Base-by-base conservation (phyloP, 2,888 invertebrate genomes). In the Argyresthia albistria region DNA sequence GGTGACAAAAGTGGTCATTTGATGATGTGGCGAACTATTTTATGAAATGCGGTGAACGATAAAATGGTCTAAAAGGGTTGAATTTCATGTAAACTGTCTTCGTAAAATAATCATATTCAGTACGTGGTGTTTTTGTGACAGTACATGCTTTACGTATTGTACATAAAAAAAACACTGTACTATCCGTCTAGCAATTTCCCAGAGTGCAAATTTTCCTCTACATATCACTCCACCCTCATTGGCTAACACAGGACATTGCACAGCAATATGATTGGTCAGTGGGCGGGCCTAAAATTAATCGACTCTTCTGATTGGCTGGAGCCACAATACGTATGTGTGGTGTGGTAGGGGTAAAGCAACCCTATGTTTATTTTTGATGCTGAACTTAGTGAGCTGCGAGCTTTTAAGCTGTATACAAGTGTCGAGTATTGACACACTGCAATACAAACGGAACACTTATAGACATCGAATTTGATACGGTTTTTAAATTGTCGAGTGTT, bases 311-410 rank as follows among this genome's bases (percentile, higher is more conserved):
- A 83, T 83, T 84, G 79, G 86, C 50, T 51, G 56, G 42, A 39
- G 25, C 7, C 46, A 25, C 46, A 60, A 61, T 70, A 76, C 79
- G 73, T 74, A 71, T 66, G 64, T 54, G 55, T 35, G 25, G 15
- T 12, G 53, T 61, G 64, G 76, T 70, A 75, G 81, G 82, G 77
- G 59, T 10, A 61, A 67, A 75, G 70, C 83, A 81, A 73, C 86
- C 86, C 84, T 69, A 63, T 83, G 83, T 83, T 82, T 84, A 82
- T 84, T 83, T 82, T 83, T 80, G 77, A 80, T 79, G 70, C 75
- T 70, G 67, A 71, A 76, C 69, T 79, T 81, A 87, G 87, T 87
- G 70, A 66, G 78, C 78, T 76, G 69, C 74, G 72, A 73, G 81
- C 82, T 73, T 75, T 73, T 71, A 43, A 43, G 25, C 47, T 52